Percentiles rank a stretch among this genome's conserved stretches.
Evolutionary conservation across 2,113 vertebrate genomes (phyloP).

Genomic region (Gobiocypris rarus): DNA sequence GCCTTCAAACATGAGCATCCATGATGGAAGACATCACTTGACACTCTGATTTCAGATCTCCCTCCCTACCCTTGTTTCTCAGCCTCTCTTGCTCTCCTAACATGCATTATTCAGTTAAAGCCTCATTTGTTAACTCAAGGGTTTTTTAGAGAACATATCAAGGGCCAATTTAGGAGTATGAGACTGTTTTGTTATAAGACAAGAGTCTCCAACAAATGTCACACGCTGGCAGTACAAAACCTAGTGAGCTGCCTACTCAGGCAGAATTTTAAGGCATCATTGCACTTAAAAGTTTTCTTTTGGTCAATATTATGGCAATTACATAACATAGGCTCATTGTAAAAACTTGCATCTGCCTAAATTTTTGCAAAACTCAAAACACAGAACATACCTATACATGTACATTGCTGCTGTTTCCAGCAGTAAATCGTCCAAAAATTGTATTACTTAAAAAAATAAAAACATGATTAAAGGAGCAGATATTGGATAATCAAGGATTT

Average conservation of each 20-base stretch:
- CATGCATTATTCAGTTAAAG: slow-evolving; percentile 24
- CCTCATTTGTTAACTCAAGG: slow-evolving; percentile 13
- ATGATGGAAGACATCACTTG: background rate
- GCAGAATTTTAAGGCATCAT: background rate
- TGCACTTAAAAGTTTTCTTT: too few relatives aligned
- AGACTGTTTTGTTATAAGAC: slow-evolving; percentile 12
- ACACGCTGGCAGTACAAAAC: background rate
- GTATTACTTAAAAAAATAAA: too few relatives aligned
- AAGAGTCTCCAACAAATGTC: slow-evolving; percentile 12
- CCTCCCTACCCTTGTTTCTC: background rate
- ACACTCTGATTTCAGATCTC: slow-evolving; percentile 23
- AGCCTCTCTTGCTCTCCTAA: background rate
- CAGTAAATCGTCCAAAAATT: background rate
- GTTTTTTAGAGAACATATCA: slow-evolving; percentile 20
- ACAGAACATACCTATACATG: background rate
- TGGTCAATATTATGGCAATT: too few relatives aligned
- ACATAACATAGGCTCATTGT: too few relatives aligned
- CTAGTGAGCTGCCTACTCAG: background rate
- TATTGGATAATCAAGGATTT: too few relatives aligned
- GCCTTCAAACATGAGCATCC: background rate
- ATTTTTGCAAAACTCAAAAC: background rate
- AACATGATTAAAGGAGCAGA: too few relatives aligned
- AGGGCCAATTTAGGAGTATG: slow-evolving; percentile 10
- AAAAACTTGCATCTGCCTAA: background rate
- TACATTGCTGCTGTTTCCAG: background rate